phyloP scores from a whole-genome alignment of 2,888 invertebrate genomes.

The Brenthis ino region DNA sequence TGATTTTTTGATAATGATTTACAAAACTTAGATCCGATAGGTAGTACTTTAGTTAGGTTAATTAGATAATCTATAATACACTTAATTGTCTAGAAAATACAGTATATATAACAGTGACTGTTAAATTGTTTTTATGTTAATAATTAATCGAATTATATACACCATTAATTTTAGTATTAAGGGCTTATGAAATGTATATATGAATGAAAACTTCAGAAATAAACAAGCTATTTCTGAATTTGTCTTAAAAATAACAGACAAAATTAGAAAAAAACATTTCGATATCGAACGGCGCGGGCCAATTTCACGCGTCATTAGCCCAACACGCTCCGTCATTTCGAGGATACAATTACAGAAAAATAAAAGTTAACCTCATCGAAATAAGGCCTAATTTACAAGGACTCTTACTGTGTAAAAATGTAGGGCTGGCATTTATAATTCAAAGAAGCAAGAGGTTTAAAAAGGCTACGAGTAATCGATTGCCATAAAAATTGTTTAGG shows the following conservation, averaged over 20 bases:
- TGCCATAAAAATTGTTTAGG: slow-evolving; percentile 16
- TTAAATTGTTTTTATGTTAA: too few relatives aligned
- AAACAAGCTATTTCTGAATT: slow-evolving; percentile 28
- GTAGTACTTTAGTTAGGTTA: too few relatives aligned
- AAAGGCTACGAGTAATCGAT: slow-evolving; percentile 20
- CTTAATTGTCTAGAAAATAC: too few relatives aligned
- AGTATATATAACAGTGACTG: too few relatives aligned
- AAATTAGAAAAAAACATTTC: slow-evolving; percentile 36
- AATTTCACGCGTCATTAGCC: slow-evolving; percentile 49
- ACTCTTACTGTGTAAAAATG: neutral
- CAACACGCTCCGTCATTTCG: slow-evolving; percentile 45
- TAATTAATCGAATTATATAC: too few relatives aligned
- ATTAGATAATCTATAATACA: too few relatives aligned
- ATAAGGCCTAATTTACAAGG: slow-evolving; percentile 13
- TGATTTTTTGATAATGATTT: too few relatives aligned
- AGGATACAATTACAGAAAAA: slow-evolving; percentile 12
- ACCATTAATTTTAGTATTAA: too few relatives aligned
- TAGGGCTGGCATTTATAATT: slow-evolving; percentile 31
- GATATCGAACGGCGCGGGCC: slow-evolving; percentile 42
- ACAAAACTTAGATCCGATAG: too few relatives aligned
- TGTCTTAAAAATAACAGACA: slow-evolving; percentile 27
- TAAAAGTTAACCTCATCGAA: neutral
- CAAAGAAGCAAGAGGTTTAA: slow-evolving; percentile 31
- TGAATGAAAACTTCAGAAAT: too few relatives aligned
- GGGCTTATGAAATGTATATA: too few relatives aligned